phyloP scores from a whole-genome alignment of 2,797 vertebrate species.

The Bothrops alternatus region DNA sequence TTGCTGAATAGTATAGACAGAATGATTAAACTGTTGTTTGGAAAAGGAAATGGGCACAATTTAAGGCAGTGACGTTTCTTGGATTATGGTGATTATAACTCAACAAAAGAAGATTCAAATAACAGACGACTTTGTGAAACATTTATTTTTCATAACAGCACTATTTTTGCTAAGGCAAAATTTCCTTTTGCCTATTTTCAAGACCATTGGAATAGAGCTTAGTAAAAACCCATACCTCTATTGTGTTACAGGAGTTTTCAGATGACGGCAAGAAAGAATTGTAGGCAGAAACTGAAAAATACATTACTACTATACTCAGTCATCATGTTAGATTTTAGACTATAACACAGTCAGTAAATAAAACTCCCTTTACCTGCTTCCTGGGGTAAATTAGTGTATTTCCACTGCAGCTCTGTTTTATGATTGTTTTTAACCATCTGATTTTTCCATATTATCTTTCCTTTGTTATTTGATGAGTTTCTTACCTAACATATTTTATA shows the following conservation, averaged over 20 bases:
- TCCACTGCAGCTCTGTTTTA: neutral
- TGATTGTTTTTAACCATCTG: neutral
- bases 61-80: neutral
- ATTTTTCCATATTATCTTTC: neutral
- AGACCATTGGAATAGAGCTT: neutral
- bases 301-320: neutral
- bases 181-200: neutral
- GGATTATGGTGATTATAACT: neutral
- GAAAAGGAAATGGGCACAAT: neutral
- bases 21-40: neutral
- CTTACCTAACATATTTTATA: neutral
- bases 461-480: neutral
- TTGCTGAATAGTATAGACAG: neutral
- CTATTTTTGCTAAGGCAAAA: neutral
- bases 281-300: neutral
- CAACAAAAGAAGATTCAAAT: neutral
- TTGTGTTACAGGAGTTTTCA: neutral
- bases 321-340: neutral
- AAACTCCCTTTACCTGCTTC: neutral
- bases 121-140: neutral
- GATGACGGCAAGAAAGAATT: neutral
- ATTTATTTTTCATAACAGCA: neutral
- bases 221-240: neutral
- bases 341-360: neutral
- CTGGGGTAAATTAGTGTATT: neutral